Evolutionary conservation across 2,797 vertebrate genomes (phyloP).

Genomic region (Enteromius paludinosus): DNA sequence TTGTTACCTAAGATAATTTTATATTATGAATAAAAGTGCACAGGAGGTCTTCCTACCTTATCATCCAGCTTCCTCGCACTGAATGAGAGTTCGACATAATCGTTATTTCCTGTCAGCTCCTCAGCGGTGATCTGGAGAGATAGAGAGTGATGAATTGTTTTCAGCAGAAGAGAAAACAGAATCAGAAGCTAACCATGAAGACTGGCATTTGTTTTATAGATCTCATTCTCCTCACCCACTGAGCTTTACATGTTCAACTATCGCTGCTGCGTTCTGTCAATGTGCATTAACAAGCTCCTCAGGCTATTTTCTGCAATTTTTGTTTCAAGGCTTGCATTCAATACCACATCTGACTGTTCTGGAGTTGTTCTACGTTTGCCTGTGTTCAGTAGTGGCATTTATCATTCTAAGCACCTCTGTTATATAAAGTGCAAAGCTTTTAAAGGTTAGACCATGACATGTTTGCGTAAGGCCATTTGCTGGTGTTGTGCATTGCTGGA

Average conservation of each 20-base stretch:
- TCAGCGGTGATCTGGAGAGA: conserved; percentile 89
- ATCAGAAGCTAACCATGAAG: conserved; percentile 2
- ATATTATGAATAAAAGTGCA: background rate
- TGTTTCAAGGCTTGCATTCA: background rate
- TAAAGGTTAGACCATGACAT: conserved; percentile 28
- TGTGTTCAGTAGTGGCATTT: conserved; percentile 8
- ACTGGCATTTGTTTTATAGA: conserved; percentile 40
- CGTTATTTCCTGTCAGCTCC: conserved; percentile 94
- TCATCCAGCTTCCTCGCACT: conserved; percentile 96
- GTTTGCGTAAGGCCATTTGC: conserved; percentile 8
- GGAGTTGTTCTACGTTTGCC: conserved; percentile 1
- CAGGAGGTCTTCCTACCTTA: conserved; percentile 82
- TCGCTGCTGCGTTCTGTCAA: conserved; percentile 19
- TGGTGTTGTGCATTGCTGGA: conserved; percentile 6
- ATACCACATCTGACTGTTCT: background rate
- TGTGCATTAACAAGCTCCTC: conserved; percentile 28
- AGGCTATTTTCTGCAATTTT: background rate
- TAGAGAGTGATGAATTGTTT: conserved; percentile 10
- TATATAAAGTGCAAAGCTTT: conserved; percentile 22
- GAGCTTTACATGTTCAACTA: background rate
- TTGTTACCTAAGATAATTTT: background rate
- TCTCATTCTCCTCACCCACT: conserved; percentile 1
- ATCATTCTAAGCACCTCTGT: conserved; percentile 3
- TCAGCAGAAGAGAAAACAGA: conserved; percentile 2
- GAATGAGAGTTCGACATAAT: conserved; percentile 96